Conservation (phyloP, 2,113 vertebrate genomes). For the Anguilla japonica region DNA sequence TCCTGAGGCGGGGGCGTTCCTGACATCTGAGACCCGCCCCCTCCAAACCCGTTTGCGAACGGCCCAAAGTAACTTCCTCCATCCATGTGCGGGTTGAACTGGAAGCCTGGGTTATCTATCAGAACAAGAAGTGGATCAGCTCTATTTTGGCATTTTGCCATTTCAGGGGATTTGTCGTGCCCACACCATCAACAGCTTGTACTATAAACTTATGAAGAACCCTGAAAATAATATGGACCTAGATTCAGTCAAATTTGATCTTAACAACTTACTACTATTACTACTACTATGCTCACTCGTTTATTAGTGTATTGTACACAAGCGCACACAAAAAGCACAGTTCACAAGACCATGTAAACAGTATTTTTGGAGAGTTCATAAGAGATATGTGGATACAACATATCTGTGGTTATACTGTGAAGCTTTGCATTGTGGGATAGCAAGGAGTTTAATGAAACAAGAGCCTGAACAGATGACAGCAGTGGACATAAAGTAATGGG, state of each 20-base stretch:
- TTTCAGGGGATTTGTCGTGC: neutral
- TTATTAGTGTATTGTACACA: too few relatives aligned
- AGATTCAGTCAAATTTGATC: too few relatives aligned
- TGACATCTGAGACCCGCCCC: conserved; percentile 79
- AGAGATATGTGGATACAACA: too few relatives aligned
- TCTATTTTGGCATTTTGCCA: neutral
- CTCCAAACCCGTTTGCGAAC: conserved; percentile 67
- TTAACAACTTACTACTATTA: too few relatives aligned
- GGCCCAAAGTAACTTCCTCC: conserved; percentile 56
- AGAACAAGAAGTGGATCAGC: neutral
- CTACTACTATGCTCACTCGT: too few relatives aligned
- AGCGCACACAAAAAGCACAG: too few relatives aligned
- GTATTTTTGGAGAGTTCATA: too few relatives aligned
- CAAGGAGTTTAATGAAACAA: neutral
- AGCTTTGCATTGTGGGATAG: neutral
- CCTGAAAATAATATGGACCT: too few relatives aligned
- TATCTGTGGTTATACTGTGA: neutral
- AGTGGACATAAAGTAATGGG: neutral
- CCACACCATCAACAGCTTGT: too few relatives aligned
- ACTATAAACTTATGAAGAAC: too few relatives aligned
- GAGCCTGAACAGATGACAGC: neutral
- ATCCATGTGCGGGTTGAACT: conserved; percentile 72
- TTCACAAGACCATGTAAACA: too few relatives aligned
- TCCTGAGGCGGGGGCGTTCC: conserved; percentile 35
- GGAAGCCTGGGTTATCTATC: conserved; percentile 62